Evolutionary conservation across 2,797 vertebrate species (phyloP).

Genomic region (Chrosomus eos): DNA sequence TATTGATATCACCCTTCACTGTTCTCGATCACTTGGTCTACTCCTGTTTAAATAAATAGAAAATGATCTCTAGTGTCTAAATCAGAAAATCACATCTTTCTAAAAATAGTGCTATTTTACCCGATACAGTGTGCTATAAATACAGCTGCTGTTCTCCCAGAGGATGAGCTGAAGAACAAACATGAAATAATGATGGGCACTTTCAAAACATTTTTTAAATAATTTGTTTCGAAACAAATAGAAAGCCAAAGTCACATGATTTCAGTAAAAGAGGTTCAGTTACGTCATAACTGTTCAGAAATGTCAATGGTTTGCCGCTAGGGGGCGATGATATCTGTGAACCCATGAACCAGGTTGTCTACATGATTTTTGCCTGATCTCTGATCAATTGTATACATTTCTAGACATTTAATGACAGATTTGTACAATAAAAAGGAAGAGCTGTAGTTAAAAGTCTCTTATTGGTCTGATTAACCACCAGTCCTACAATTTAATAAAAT

Average conservation of each 20-base stretch:
- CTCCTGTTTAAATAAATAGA: background rate
- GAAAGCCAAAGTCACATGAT: background rate
- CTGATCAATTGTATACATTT: background rate
- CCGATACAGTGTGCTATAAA: background rate
- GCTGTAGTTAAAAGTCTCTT: background rate
- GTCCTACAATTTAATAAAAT: no score
- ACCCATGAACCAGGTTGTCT: no score
- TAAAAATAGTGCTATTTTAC: slow-evolving; percentile 30
- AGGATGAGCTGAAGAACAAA: no score
- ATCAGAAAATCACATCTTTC: slow-evolving; percentile 6
- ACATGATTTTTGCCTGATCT: background rate
- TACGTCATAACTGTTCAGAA: no score
- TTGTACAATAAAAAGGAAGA: background rate
- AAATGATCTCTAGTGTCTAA: background rate
- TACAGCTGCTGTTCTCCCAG: background rate
- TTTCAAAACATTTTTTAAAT: background rate
- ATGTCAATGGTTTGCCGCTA: no score
- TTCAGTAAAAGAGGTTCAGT: no score
- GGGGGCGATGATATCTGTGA: no score
- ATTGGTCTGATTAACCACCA: background rate
- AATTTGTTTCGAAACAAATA: background rate
- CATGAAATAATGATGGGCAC: no score
- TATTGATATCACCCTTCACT: no score
- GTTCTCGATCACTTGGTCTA: no score
- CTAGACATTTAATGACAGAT: background rate